Evolutionary conservation across 2,888 invertebrate species (phyloP).

Genomic region (Pachydiplax longipennis): DNA sequence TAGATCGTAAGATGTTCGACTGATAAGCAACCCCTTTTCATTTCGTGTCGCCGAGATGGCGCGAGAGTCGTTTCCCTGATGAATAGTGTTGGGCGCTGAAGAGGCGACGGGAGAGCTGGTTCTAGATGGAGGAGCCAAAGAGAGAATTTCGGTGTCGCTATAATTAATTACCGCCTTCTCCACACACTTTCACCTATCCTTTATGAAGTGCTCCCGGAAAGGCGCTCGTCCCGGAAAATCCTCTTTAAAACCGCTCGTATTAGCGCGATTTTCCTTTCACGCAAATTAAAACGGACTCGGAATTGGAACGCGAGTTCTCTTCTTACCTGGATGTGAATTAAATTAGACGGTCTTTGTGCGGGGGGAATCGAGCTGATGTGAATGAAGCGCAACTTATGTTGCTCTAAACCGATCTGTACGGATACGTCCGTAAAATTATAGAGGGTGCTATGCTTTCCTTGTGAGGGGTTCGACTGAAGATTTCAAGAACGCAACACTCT

Average conservation of each 20-base stretch:
- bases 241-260: background rate
- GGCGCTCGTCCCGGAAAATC: background rate
- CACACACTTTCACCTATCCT: background rate
- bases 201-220: background rate
- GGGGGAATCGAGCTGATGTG: too few species aligned
- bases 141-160: background rate
- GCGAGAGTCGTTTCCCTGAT: background rate
- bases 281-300: background rate
- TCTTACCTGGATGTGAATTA: background rate
- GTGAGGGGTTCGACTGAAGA: too few species aligned
- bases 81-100: background rate
- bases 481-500: too few species aligned
- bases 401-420: too few species aligned
- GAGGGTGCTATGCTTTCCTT: too few species aligned
- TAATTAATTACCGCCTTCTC: slow-evolving; percentile 29
- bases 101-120: background rate
- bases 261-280: background rate
- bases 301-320: background rate
- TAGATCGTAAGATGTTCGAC: slow-evolving; percentile 19
- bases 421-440: too few species aligned
- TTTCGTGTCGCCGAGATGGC: background rate
- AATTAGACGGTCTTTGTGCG: too few species aligned
- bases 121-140: background rate
- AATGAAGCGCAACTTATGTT: too few species aligned
- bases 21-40: slow-evolving; percentile 19